phyloP scores from a whole-genome alignment of 1,140 invertebrate genomes.

The Ceratitis capitata region DNA sequence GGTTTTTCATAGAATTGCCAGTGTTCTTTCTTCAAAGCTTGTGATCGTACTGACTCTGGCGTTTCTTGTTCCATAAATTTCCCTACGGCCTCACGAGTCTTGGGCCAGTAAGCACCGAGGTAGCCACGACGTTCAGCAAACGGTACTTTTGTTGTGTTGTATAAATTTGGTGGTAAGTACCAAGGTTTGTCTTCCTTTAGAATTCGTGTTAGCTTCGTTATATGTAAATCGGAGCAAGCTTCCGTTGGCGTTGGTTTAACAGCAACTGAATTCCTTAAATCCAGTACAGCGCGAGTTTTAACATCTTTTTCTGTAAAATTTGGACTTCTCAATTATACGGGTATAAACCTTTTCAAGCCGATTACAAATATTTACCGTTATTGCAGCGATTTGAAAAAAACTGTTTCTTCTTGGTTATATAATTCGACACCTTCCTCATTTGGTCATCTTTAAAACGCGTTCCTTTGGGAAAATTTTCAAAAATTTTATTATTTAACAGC shows the following conservation, averaged over 20 bases:
- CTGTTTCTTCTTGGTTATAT: not conserved
- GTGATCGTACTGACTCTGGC: not conserved
- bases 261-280: not conserved
- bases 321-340: no score
- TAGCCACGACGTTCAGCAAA: slow-evolving; percentile 46
- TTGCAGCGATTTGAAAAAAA: not conserved
- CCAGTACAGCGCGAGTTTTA: not conserved
- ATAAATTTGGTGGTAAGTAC: slow-evolving; percentile 55
- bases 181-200: slow-evolving; percentile 44
- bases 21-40: not conserved
- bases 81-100: slow-evolving; percentile 38
- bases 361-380: not conserved
- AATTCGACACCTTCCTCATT: not conserved
- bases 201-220: not conserved
- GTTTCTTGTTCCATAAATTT: not conserved
- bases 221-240: not conserved
- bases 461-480: not conserved
- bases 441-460: not conserved
- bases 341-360: not conserved
- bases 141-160: slow-evolving; percentile 48
- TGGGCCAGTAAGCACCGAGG: slow-evolving; percentile 50
- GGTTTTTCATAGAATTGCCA: slow-evolving; percentile 52
- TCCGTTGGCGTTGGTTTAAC: not conserved
- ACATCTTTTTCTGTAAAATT: not conserved
- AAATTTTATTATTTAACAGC: not conserved